A percentile compares a stretch with the other conserved stretches of the same genome.
Evolutionary conservation across 2,113 vertebrate genomes (phyloP).

Genomic region (Agapornis roseicollis): DNA sequence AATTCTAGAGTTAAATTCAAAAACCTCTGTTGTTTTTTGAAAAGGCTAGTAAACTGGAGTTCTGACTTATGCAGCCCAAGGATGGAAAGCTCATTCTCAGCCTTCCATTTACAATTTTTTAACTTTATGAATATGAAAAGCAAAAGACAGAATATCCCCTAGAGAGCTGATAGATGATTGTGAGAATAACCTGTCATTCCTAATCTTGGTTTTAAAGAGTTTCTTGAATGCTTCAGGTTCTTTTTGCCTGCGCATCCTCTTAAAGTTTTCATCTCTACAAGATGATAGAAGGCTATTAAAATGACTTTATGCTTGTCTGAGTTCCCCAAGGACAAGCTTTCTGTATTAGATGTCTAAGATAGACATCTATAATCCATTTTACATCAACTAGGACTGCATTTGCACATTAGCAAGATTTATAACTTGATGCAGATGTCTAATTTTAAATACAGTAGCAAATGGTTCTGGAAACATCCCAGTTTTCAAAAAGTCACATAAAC

Average conservation of each 20-base stretch:
- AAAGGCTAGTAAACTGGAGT: not conserved
- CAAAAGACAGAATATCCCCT: not conserved
- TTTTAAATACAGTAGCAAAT: not conserved
- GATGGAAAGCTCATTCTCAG: not conserved
- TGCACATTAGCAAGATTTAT: not conserved
- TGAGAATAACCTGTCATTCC: constrained; percentile 49
- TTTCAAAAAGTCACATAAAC: not conserved
- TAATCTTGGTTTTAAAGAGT: constrained; percentile 34
- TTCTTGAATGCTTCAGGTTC: not conserved
- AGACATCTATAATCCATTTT: constrained; percentile 32
- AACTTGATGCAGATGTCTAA: not conserved
- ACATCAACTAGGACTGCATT: not conserved
- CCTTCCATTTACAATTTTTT: not conserved
- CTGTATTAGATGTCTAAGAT: constrained; percentile 9
- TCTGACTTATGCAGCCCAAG: not conserved
- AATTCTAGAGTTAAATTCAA: not conserved
- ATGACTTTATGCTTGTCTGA: constrained; percentile 24
- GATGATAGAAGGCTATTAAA: constrained; percentile 46
- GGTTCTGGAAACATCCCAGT: not conserved
- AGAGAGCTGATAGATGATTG: not conserved
- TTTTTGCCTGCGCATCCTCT: not conserved
- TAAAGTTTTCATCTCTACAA: constrained; percentile 13
- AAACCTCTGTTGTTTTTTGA: not conserved
- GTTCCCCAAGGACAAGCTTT: constrained; percentile 20
- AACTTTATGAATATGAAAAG: not conserved